Conservation (phyloP, 2,113 vertebrate species). For the Crypturellus undulatus region DNA sequence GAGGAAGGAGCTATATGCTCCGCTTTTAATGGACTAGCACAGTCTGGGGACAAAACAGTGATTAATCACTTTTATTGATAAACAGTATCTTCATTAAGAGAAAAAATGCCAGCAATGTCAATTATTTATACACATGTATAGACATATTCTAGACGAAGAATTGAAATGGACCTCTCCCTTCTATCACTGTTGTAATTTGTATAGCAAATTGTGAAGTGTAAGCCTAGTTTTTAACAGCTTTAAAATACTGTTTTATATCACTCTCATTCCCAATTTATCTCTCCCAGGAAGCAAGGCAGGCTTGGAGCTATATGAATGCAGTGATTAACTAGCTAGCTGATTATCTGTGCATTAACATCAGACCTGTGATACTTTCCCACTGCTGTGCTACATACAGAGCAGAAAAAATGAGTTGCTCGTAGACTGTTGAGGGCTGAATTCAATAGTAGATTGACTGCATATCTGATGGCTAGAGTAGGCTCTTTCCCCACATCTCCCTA, state of each 20-base stretch:
- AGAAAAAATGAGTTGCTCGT: neutral
- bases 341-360: slow-evolving; percentile 9
- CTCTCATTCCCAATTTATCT: slow-evolving; percentile 52
- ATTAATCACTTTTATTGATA: slow-evolving; percentile 54
- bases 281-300: slow-evolving; percentile 1
- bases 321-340: slow-evolving; percentile 50
- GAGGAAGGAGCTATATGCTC: slow-evolving; percentile 4
- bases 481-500: neutral
- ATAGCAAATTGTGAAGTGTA: slow-evolving; percentile 45
- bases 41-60: slow-evolving; percentile 18
- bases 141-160: neutral
- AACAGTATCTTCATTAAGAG: neutral
- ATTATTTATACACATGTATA: neutral
- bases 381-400: neutral
- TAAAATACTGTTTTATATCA: slow-evolving; percentile 42
- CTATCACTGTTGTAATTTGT: neutral
- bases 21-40: neutral
- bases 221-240: slow-evolving; percentile 44
- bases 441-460: neutral
- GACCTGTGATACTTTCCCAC: neutral
- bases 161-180: slow-evolving; percentile 14
- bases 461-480: neutral
- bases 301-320: neutral
- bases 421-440: slow-evolving; percentile 13
- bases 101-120: slow-evolving; percentile 10